Evolutionary conservation across 2,888 invertebrate species (phyloP), one percentile per base, ranked within the genome.

Genomic region (Nasonia oneida): DNA sequence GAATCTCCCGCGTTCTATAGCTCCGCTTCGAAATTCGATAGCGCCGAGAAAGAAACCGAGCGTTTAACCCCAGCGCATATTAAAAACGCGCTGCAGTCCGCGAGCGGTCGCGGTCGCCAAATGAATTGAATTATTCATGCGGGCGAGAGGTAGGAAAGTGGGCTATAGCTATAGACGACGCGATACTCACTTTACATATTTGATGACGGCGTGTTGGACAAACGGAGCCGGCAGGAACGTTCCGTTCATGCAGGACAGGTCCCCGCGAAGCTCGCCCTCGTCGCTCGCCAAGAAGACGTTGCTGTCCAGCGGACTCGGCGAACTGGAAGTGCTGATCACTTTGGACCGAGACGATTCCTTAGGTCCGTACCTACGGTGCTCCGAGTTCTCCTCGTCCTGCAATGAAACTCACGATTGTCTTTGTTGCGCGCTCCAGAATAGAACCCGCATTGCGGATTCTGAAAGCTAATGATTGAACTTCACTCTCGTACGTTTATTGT

Each of bases 131-230:
- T 91, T 82, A 91, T 91, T 90, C 89, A 90, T 89, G 74, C 80
- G 86, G 87, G 81, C 76, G 86, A 87, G 84, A 53, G 67, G 57
- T 23, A n/a, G 57, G 23, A 61, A 61, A 61, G n/a, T n/a, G 57
- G 57, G 4, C 57, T 61, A 8, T 57, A 57, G 29, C 29, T 18
- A n/a, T 53, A n/a, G 18, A 53, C 53, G 18, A 0, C 57, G 86
- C 84, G 81, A 37, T 87, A 90, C 93, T 92, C 89, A 93, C 93
- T 93, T 93, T 88, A 93, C 91, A 90, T 93, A 93, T 93, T 93
- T 93, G 90, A 93, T 93, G 88, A 93, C 89, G 33, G 93, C 92
- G 86, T 93, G 92, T 70, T 90, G 91, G 42, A 91, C 89, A 75
- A 91, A 88, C 67, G 93, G 93, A 0, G 93, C 93, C 14, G 93